Percentiles rank a stretch among this genome's conserved stretches.
phyloP scores from a whole-genome alignment of 2,888 invertebrate species.

The Girardia tigrina region DNA sequence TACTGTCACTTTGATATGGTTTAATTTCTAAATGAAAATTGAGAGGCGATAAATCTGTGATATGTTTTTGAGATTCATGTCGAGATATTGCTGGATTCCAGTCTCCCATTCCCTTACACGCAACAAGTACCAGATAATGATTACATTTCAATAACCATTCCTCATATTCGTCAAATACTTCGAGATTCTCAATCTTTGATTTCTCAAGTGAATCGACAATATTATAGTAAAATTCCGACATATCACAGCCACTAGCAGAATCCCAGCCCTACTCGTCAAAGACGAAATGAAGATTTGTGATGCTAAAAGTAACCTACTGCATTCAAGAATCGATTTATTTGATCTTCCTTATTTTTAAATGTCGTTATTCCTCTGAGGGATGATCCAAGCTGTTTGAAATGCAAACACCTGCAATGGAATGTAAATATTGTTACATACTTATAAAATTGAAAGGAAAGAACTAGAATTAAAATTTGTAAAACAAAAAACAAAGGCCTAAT shows the following conservation, averaged over 20 bases:
- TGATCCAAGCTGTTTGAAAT: conserved; percentile 50
- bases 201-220: conserved; percentile 44
- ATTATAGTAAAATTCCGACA: conserved; percentile 48
- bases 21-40: too few species aligned
- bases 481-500: too few species aligned
- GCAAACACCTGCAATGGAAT: conserved; percentile 43
- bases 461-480: too few species aligned
- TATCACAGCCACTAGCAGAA: conserved; percentile 42
- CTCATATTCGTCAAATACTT: conserved; percentile 54
- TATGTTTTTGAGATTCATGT: too few species aligned
- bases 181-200: conserved; percentile 45
- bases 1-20: too few species aligned
- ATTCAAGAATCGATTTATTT: conserved; percentile 44
- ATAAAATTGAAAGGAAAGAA: too few species aligned
- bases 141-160: conserved; percentile 52
- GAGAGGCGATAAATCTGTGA: too few species aligned
- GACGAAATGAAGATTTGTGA: neutral
- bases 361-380: conserved; percentile 49
- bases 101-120: conserved; percentile 40
- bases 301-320: conserved; percentile 41
- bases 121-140: conserved; percentile 51
- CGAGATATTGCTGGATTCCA: neutral
- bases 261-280: conserved; percentile 46
- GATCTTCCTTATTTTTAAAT: conserved; percentile 45
- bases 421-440: too few species aligned